Base-by-base conservation (phyloP, 2,113 vertebrate genomes). In the Oxyura jamaicensis region DNA sequence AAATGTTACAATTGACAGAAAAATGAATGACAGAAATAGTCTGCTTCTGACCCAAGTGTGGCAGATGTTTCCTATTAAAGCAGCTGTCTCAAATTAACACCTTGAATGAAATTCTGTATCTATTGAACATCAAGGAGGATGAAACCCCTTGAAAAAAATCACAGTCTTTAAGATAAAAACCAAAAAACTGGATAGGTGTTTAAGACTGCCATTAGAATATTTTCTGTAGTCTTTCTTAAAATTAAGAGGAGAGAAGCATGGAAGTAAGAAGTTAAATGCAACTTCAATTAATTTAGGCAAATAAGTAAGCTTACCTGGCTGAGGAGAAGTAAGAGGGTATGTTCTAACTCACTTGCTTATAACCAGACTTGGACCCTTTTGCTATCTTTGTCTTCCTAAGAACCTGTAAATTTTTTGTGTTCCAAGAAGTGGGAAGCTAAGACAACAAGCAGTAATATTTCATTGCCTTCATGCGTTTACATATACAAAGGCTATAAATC, bases 371-470 rank as follows among this genome's bases (percentile, higher is more conserved):
- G n/a, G 94, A 91, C 48, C 96, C 93, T 91, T 92, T 95, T 8
- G 55, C 93, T 81, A 91, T 94, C 35, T 87, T 96, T 10, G 83
- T 95, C 68, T 96, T 98, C 95, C 98, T 98, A 20, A 97, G 86
- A 85, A 98, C 56, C 14, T 97, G 97, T 59, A 98, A 92, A 84
- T 98, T 68, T 93, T 98, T 98, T 72, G 95, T 97, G 95, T 89
- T 98, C 97, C 97, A 98, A 60, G 97, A 93, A 41, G 98, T 52
- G 28, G 95, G 89, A 8, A 86, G 95, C 97, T 98, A 97, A 86
- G 58, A 35, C 22, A 87, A 88, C 39, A 72, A 85, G 46, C 31
- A 91, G 15, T 63, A n/a, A 29, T 65, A 33, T 42, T 67, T 71
- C 33, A 42, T 59, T 78, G 44, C 63, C 60, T 84, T 62, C 39